These are phyloP conservation scores for Coendou prehensilis DNA, from an alignment of 2,797 vertebrate genomes.

Conservation along the genomic window DNA sequence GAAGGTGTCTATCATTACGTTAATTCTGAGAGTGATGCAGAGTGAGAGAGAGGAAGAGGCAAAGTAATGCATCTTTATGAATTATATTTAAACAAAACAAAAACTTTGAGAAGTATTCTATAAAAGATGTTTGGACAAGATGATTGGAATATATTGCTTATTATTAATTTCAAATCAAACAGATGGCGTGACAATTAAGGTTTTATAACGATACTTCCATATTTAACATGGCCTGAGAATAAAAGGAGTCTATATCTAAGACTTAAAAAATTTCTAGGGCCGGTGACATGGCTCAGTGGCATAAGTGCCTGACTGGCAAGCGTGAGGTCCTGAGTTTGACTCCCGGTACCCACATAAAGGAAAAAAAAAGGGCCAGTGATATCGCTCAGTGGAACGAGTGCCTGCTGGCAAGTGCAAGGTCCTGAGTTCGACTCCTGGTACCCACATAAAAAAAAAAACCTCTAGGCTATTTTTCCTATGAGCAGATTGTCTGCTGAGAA, in stretches of 20 bases:
- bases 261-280: no score
- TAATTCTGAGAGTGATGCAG: not conserved
- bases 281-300: no score
- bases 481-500: not conserved
- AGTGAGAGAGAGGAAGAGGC: not conserved
- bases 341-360: no score
- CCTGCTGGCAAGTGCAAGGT: no score
- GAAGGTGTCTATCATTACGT: not conserved
- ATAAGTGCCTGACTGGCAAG: no score
- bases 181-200: not conserved
- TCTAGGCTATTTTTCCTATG: not conserved
- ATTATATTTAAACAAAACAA: not conserved
- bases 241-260: not conserved
- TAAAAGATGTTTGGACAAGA: not conserved
- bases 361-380: no score
- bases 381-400: no score
- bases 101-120: not conserved
- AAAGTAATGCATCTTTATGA: not conserved
- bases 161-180: not conserved
- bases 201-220: not conserved
- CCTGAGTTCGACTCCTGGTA: no score
- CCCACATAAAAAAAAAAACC: no score
- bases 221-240: not conserved
- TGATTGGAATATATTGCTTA: not conserved
- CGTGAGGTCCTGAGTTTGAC: no score